A percentile compares a stretch with the other conserved stretches of the same genome.
These are phyloP conservation scores for Caenorhabditis sp. DNA, from an alignment of 2,888 invertebrate species.

Conservation along the genomic window DNA sequence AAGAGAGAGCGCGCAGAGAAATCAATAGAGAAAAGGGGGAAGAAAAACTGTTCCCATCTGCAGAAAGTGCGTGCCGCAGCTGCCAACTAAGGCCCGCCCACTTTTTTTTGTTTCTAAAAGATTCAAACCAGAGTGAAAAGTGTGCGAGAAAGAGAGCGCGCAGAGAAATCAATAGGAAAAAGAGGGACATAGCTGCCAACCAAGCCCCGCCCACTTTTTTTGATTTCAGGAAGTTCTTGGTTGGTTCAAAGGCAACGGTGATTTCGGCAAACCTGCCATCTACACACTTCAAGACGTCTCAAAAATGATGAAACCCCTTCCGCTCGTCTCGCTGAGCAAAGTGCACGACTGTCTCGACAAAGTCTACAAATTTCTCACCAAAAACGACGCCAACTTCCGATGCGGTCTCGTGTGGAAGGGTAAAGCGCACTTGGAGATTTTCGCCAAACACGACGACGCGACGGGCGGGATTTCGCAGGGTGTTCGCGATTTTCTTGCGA, in stretches of 20 bases:
- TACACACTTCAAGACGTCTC: slow-evolving; percentile 66
- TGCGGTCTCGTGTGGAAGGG: slow-evolving; percentile 69
- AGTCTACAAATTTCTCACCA: slow-evolving; percentile 65
- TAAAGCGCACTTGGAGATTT: slow-evolving; percentile 67
- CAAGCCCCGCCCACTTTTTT: no score
- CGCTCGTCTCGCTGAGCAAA: slow-evolving; percentile 66
- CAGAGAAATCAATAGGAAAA: no score
- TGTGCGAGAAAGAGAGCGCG: no score
- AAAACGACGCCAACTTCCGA: slow-evolving; percentile 66
- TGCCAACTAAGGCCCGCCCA: no score
- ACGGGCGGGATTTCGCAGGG: slow-evolving; percentile 61
- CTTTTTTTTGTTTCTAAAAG: no score
- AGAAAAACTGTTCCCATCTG: no score
- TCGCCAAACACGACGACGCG: slow-evolving; percentile 55
- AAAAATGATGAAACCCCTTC: slow-evolving; percentile 71
- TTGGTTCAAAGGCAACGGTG: slow-evolving; percentile 70
- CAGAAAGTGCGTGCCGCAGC: no score
- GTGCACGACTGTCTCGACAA: slow-evolving; percentile 70
- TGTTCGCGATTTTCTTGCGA: slow-evolving; percentile 61
- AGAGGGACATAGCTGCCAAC: no score
- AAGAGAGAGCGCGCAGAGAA: no score
- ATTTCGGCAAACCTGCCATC: slow-evolving; percentile 67
- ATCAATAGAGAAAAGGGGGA: no score
- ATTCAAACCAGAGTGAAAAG: no score
- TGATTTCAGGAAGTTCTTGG: slow-evolving; percentile 64